A percentile compares a stretch with the other conserved stretches of the same genome.
phyloP scores from a whole-genome alignment of 1,140 invertebrate species.

The Argopecten irradians region DNA sequence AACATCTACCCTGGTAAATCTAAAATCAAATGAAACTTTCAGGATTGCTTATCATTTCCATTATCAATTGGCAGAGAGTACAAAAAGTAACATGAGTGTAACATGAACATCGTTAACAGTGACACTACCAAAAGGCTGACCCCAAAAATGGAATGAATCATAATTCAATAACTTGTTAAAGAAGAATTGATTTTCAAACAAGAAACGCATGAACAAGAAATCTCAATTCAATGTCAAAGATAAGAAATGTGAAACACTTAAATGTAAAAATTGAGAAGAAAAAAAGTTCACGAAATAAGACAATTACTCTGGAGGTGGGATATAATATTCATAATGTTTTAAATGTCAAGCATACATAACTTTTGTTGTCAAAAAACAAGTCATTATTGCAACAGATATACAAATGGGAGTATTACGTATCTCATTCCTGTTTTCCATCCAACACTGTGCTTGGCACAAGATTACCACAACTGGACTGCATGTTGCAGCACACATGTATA shows the following conservation, averaged over 20 bases:
- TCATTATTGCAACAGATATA: slow-evolving; percentile 19
- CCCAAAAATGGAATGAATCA: slow-evolving; percentile 21
- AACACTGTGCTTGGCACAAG: slow-evolving; percentile 33
- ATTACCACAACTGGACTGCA: slow-evolving; percentile 15
- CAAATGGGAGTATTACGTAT: slow-evolving; percentile 16
- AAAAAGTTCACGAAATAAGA: slow-evolving; percentile 18
- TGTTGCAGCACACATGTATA: background rate
- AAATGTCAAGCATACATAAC: slow-evolving; percentile 22
- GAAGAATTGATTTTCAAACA: slow-evolving; percentile 23
- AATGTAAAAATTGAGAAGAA: background rate
- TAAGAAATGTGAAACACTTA: slow-evolving; percentile 23
- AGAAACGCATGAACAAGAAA: slow-evolving; percentile 11
- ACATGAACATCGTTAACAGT: background rate
- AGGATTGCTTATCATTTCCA: background rate
- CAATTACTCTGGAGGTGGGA: background rate
- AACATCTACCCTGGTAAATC: background rate
- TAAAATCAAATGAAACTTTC: background rate
- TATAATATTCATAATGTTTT: slow-evolving; percentile 23
- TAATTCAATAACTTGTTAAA: slow-evolving; percentile 23
- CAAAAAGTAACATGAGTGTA: background rate
- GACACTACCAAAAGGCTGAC: slow-evolving; percentile 20
- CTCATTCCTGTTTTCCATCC: slow-evolving; percentile 20
- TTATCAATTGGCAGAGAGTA: background rate
- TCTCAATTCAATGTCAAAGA: slow-evolving; percentile 17
- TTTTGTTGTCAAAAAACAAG: slow-evolving; percentile 23